Evolutionary conservation across 2,797 vertebrate species (phyloP), one percentile per base, ranked within the genome.

Genomic region (Chelidonichthys spinosus): DNA sequence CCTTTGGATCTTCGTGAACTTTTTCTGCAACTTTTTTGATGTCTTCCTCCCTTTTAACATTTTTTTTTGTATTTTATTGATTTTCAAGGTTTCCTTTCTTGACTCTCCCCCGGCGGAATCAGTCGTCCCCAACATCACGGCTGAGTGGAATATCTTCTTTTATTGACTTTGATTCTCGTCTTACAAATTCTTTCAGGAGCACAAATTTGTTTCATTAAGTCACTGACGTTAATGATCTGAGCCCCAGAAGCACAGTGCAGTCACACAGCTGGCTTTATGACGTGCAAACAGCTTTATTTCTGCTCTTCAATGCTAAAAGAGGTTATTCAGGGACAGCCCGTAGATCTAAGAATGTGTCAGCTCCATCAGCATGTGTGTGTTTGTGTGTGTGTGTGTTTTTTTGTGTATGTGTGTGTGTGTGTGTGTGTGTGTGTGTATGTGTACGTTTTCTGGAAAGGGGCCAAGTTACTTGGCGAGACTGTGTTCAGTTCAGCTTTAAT

Each of bases 401-500:
- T n/a, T 61, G 25, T 64, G 18, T 64, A 18, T 43, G 55, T 55
- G 64, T 37, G 35, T 52, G 8, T 71, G 43, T 63, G 36, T 75
- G 36, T 61, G 25, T 64, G 18, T 64, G 32, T 43, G 55, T 55
- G 64, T 37, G 35, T 52, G 46, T 46, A 49, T 40, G 33, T 25
- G 25, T 1, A 25, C 25, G 25, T 25, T 25, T 62, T 49, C 61
- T 79, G 82, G 82, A 80, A 72, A 80, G 63, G 11, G 46, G 79
- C 85, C 85, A 90, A 85, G 65, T 74, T 78, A 71, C 69, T 86
- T 90, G 87, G 87, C 85, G 86, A 74, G 72, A 79, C 44, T 68
- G 61, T 78, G 76, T 81, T 87, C 25, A 63, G 74, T 86, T 90
- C 85, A 85, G 85, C 85, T 82, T 87, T 90, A 90, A 90, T 90